A percentile compares a stretch with the other conserved stretches of the same genome.
phyloP scores from a whole-genome alignment of 1,140 invertebrate genomes.

The Bombus superbus region DNA sequence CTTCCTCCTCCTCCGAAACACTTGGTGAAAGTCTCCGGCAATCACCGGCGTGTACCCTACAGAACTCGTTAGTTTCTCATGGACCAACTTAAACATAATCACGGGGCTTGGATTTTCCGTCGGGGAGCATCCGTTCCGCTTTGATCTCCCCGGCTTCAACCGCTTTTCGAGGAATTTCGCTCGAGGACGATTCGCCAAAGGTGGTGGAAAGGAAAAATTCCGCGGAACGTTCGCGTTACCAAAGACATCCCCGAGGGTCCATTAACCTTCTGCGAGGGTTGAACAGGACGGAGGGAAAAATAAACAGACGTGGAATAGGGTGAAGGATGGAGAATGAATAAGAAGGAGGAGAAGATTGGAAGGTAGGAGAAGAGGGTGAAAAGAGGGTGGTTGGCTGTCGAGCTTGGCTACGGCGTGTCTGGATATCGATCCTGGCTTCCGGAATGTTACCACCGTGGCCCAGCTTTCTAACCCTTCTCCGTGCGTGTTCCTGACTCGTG shows the following conservation, averaged over 20 bases:
- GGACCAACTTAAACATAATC: slow-evolving; percentile 44
- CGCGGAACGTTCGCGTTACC: slow-evolving; percentile 22
- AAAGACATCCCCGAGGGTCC: slow-evolving; percentile 62
- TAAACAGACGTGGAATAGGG: slow-evolving; percentile 55
- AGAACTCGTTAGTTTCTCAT: not conserved
- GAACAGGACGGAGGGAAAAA: slow-evolving; percentile 41
- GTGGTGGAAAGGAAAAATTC: slow-evolving; percentile 49
- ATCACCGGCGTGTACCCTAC: not conserved
- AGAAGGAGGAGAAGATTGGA: not conserved
- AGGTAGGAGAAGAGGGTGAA: not conserved
- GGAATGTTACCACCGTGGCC: slow-evolving; percentile 67
- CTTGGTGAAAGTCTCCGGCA: slow-evolving; percentile 1
- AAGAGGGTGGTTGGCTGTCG: slow-evolving; percentile 9
- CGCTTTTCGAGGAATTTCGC: not conserved
- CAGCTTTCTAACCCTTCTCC: slow-evolving; percentile 54
- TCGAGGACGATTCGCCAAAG: slow-evolving; percentile 34
- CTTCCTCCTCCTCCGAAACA: not conserved
- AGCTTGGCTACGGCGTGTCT: slow-evolving; percentile 68
- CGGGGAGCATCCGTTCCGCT: not conserved
- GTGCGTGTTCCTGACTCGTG: not conserved
- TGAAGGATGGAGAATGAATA: not conserved
- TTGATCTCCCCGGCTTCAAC: slow-evolving; percentile 11
- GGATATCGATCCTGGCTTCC: slow-evolving; percentile 71
- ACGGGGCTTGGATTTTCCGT: slow-evolving; percentile 6
- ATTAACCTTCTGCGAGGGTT: slow-evolving; percentile 58